phyloP scores from a whole-genome alignment of 2,888 invertebrate genomes.

The Abrostola tripartita region DNA sequence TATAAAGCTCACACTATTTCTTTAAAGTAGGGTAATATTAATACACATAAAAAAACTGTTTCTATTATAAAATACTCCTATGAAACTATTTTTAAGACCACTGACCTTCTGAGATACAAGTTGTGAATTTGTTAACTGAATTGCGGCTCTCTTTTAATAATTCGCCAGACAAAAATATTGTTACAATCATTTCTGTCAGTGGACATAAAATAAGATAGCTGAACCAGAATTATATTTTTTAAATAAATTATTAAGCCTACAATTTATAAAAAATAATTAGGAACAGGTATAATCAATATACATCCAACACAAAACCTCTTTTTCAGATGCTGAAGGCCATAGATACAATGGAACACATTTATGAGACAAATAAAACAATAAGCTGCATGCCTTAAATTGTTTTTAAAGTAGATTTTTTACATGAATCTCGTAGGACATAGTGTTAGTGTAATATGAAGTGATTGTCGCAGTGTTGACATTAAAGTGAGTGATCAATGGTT shows the following conservation, averaged over 20 bases:
- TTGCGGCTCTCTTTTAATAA: slow-evolving; percentile 28
- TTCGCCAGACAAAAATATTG: slow-evolving; percentile 14
- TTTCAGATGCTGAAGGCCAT: slow-evolving; percentile 49
- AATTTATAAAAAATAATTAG: not conserved
- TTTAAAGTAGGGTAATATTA: slow-evolving; percentile 15
- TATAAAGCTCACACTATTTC: slow-evolving; percentile 9
- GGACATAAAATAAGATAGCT: too few relatives aligned
- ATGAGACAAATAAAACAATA: slow-evolving; percentile 52
- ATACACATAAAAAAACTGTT: slow-evolving; percentile 2
- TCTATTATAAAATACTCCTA: slow-evolving; percentile 2
- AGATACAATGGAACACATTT: slow-evolving; percentile 48
- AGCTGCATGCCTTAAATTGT: slow-evolving; percentile 68
- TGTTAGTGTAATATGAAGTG: slow-evolving; percentile 69
- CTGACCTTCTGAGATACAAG: slow-evolving; percentile 34
- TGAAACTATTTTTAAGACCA: slow-evolving; percentile 25
- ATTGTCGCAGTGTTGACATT: slow-evolving; percentile 45
- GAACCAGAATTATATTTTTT: too few relatives aligned
- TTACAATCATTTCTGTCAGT: not conserved
- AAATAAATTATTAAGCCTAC: too few relatives aligned
- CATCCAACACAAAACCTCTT: slow-evolving; percentile 31
- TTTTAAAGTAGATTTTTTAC: slow-evolving; percentile 65
- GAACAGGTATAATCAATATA: slow-evolving; percentile 13
- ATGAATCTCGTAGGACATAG: slow-evolving; percentile 70
- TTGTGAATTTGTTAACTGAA: slow-evolving; percentile 30
- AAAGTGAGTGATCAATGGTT: slow-evolving; percentile 58